Base-by-base conservation (phyloP, 92 coral and sea anemone species). In the Hydrozoanthus gracilis region DNA sequence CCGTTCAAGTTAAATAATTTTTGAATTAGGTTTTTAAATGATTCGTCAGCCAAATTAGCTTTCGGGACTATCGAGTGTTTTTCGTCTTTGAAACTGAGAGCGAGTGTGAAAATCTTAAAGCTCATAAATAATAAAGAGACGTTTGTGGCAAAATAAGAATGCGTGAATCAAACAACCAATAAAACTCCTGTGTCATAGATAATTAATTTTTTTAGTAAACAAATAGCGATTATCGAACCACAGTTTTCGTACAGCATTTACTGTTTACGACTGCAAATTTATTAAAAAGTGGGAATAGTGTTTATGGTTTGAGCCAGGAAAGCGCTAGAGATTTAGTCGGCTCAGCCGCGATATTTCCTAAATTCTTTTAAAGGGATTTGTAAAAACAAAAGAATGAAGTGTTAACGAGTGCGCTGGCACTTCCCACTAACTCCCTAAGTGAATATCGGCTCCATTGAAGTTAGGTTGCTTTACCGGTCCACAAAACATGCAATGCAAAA, bases 131-230 rank as follows among this genome's bases (percentile, higher is more conserved):
- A 72, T 72, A 44, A 47, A 44, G 51, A 48, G 47, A 27, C 44
- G 20, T 80, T 79, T 61, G 8, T 80, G 74, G 16, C 60, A 79
- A 62, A 27, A 64, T 17, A 16, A 73, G 84, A 62, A 64, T 64
- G 73, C 60, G 87, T 64, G 89, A 90, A 87, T 77, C 87, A 90
- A 90, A 86, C 83, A 73, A 52, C 39, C 88, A 84, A 87, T 86
- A 87, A 76, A 73, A 75, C 51, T 69, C 80, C 78, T 82, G 70
- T 75, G 86, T 82, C 88, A 82, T 77, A 71, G 39, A 86, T 80
- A 79, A 83, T 91, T 88, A 91, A 88, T 86, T 64, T 76, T 68
- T 77, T 51, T 27, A 27, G 94, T 50, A 88, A 91, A 91, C 94
- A 91, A 47, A 77, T 76, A 80, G 51, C 91, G 88, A 91, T 91